Conservation (phyloP, 2,113 vertebrate species). For the Eleginops maclovinus region DNA sequence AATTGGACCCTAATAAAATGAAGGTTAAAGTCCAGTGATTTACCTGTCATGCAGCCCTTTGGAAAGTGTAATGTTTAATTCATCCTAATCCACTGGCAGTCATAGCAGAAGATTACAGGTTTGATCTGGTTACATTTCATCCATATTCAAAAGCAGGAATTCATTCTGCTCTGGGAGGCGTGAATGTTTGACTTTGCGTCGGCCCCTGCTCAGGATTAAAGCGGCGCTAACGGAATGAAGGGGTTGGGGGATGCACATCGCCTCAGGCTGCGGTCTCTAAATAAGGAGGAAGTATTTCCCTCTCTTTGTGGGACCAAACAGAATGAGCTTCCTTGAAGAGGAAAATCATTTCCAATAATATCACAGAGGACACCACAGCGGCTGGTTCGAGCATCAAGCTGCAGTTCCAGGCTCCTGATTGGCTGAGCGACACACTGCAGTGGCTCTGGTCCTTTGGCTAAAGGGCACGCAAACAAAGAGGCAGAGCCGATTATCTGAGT, state of each 20-base stretch:
- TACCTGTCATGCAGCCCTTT: slow-evolving; percentile 43
- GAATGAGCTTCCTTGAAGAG: slow-evolving; percentile 53
- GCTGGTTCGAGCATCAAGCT: slow-evolving; percentile 56
- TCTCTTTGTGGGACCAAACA: slow-evolving; percentile 46
- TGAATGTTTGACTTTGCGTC: slow-evolving; percentile 65
- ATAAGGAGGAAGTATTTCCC: slow-evolving; percentile 46
- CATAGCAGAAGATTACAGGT: slow-evolving; percentile 47
- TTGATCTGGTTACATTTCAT: slow-evolving; percentile 59
- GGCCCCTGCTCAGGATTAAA: slow-evolving; percentile 70
- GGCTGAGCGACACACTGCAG: slow-evolving; percentile 46
- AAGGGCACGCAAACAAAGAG: slow-evolving; percentile 74
- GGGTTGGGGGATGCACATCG: slow-evolving; percentile 59
- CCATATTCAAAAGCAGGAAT: slow-evolving; percentile 57
- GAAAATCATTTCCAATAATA: slow-evolving; percentile 63
- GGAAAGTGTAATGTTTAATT: slow-evolving; percentile 50
- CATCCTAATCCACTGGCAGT: slow-evolving; percentile 55
- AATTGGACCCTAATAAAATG: slow-evolving; percentile 40
- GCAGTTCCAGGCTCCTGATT: slow-evolving; percentile 41
- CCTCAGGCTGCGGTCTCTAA: slow-evolving; percentile 55
- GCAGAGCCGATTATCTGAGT: slow-evolving; percentile 70
- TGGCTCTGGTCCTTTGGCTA: slow-evolving; percentile 62
- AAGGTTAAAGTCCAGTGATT: slow-evolving; percentile 56
- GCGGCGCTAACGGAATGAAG: slow-evolving; percentile 69
- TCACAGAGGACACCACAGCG: slow-evolving; percentile 49
- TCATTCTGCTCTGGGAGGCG: slow-evolving; percentile 53